Base-by-base conservation (phyloP, 2,888 invertebrate genomes). In the Tridacna gigas region DNA sequence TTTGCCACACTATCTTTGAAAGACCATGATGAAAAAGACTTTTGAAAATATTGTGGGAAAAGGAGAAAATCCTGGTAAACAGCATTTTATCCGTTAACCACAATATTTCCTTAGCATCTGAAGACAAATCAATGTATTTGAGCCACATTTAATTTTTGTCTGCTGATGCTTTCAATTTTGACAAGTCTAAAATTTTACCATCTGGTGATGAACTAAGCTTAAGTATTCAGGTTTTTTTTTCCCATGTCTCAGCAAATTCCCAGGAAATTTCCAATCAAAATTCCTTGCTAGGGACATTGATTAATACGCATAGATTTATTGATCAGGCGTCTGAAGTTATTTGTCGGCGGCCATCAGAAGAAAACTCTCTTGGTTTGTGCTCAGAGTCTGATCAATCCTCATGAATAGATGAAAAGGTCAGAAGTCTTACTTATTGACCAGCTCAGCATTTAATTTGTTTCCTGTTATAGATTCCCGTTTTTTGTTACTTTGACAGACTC, bases 341-440 rank as follows among this genome's bases (percentile, higher is more conserved):
- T 71, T 71, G 71, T 71, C 51, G 20, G 47, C 45, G 51, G 48
- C 71, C 71, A 51, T n/a, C 25, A 15, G 71, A 71, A 71, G 71
- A 71, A 71, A 71, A 47, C 51, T 25, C 71, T 26, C 26, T 51
- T 20, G 51, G 25, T 71, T 51, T 48, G 51, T 71, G 71, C 26
- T 71, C 51, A 48, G 51, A 37, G 51, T 20, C 47, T 51, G 71
- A 71, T 71, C 71, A 71, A 71, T 71, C 22, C 71, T 51, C 71
- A 51, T 71, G 71, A 71, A 71, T 71, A 71, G 47, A 71, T 71
- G 71, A 71, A 71, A 71, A 71, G 71, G 71, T 71, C 71, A 71
- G 20, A 71, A 71, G 71, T 22, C 71, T 71, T 51, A 71, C 71
- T 71, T 71, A 71, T 71, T 71, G 71, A 71, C 71, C 71, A 51